Percentiles rank a stretch among this genome's conserved stretches.
These are phyloP conservation scores for Equus przewalskii DNA, from an alignment of 2,113 vertebrate species.

Conservation along the genomic window DNA sequence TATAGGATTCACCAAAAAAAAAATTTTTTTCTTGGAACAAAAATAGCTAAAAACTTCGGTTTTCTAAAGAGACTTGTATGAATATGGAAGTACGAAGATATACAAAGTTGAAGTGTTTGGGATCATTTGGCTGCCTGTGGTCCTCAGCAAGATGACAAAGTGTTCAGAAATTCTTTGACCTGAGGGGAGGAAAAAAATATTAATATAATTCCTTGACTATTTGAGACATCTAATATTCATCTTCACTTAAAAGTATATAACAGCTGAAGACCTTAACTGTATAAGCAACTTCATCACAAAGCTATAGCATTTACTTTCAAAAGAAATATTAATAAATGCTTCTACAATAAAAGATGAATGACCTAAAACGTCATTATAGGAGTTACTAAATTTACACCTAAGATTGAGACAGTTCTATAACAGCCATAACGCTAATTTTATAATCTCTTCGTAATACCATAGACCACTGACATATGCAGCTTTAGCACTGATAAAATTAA, in stretches of 20 bases:
- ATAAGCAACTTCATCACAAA: slow-evolving; percentile 26
- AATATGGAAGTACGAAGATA: not conserved
- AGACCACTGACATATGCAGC: not conserved
- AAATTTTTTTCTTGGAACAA: not conserved
- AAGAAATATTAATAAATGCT: slow-evolving; percentile 40
- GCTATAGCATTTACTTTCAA: slow-evolving; percentile 35
- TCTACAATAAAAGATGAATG: not conserved
- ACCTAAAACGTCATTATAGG: not conserved
- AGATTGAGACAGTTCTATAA: slow-evolving; percentile 21
- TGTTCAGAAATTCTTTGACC: slow-evolving; percentile 92
- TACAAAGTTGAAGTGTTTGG: slow-evolving; percentile 54
- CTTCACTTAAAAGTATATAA: slow-evolving; percentile 23
- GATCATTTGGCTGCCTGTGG: slow-evolving; percentile 46
- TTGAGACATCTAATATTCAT: slow-evolving; percentile 43
- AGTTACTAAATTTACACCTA: slow-evolving; percentile 46
- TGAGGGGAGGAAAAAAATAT: slow-evolving; percentile 76
- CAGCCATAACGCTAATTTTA: slow-evolving; percentile 1
- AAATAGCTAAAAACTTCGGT: slow-evolving; percentile 43
- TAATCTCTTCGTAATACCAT: slow-evolving; percentile 32
- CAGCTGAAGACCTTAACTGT: not conserved
- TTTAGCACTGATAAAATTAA: not conserved
- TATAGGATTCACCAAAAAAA: not conserved
- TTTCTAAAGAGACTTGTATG: not conserved
- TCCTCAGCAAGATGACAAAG: slow-evolving; percentile 84
- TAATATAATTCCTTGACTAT: slow-evolving; percentile 49